Conservation (phyloP, 1,140 invertebrate species). For the Arctopsyche grandis region DNA sequence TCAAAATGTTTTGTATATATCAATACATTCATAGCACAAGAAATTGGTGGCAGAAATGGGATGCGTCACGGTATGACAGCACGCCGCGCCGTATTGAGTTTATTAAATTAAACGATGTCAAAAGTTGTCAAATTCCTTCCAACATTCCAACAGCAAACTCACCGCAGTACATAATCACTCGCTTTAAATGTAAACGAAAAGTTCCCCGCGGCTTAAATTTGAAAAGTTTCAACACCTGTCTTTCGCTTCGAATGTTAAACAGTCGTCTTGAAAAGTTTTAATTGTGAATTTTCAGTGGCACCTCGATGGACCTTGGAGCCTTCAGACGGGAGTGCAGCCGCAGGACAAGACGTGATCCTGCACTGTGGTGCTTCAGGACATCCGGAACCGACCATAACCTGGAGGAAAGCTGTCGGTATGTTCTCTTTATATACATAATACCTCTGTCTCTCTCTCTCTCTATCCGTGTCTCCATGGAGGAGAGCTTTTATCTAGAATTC, state of each 20-base stretch:
- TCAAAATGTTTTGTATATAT: no score
- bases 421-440: slow-evolving; percentile 20
- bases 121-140: no score
- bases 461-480: neutral
- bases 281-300: slow-evolving; percentile 72
- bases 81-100: no score
- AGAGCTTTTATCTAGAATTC: neutral
- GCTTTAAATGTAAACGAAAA: slow-evolving; percentile 20
- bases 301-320: slow-evolving; percentile 93
- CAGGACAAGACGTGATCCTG: slow-evolving; percentile 83
- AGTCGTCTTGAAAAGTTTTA: neutral
- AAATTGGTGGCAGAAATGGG: no score
- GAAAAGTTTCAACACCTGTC: slow-evolving; percentile 24
- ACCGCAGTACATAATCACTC: neutral
- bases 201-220: neutral
- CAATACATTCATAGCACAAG: no score
- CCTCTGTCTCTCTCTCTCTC: neutral
- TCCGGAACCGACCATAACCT: slow-evolving; percentile 86
- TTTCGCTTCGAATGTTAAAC: neutral
- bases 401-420: slow-evolving; percentile 84
- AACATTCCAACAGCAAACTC: neutral
- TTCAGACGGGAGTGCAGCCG: slow-evolving; percentile 84
- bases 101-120: no score
- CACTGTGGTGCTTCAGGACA: slow-evolving; percentile 93
- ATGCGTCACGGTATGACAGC: no score